Percentiles rank a stretch among this genome's conserved stretches.
These are phyloP conservation scores for Coptodon bakossiorum DNA, from an alignment of 2,113 vertebrate genomes.

Conservation along the genomic window DNA sequence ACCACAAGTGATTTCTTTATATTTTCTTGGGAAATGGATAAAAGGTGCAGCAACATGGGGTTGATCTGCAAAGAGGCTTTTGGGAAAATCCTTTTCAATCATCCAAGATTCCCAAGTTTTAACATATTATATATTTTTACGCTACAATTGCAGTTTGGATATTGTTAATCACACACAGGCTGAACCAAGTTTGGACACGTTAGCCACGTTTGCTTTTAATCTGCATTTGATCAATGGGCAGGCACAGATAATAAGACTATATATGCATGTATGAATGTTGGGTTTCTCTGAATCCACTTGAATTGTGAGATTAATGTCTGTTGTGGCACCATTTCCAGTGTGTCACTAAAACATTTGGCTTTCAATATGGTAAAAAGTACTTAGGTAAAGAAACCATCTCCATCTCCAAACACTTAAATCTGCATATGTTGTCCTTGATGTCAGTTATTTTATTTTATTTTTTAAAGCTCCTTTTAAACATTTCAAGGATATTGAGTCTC, in stretches of 20 bases:
- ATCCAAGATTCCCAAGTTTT: background rate
- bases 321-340: background rate
- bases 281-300: background rate
- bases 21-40: background rate
- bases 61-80: background rate
- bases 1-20: background rate
- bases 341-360: background rate
- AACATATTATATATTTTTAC: background rate
- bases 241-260: background rate
- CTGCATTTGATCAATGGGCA: background rate
- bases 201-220: background rate
- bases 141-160: background rate
- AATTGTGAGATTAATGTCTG: background rate
- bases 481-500: background rate
- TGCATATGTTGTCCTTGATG: background rate
- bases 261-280: background rate
- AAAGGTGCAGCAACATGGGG: background rate
- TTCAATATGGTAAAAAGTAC: background rate
- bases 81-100: background rate
- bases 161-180: background rate
- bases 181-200: background rate
- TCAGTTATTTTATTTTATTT: background rate
- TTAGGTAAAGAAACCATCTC: background rate
- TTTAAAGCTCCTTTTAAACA: background rate
- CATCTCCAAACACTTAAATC: background rate